Percentiles rank a stretch among this genome's conserved stretches.
phyloP scores from a whole-genome alignment of 1,140 invertebrate species.

The Anastrepha ludens region DNA sequence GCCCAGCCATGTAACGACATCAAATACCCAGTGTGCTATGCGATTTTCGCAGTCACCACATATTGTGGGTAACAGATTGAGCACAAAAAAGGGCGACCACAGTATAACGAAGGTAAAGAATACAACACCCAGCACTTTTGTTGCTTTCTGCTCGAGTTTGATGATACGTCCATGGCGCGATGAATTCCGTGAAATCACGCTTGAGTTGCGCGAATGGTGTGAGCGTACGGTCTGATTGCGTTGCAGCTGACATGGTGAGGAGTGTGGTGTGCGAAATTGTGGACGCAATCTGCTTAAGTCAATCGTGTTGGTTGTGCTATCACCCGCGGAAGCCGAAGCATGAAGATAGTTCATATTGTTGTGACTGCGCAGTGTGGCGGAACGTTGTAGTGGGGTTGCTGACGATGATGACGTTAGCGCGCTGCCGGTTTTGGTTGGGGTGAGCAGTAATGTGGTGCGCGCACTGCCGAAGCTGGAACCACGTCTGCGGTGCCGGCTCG shows the following conservation, averaged over 20 bases:
- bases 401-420: slow-evolving; percentile 71
- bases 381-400: slow-evolving; percentile 76
- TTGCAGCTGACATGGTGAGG: slow-evolving; percentile 75
- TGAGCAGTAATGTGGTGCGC: slow-evolving; percentile 74
- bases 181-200: slow-evolving; percentile 85
- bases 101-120: slow-evolving; percentile 95
- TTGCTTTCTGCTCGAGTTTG: slow-evolving; percentile 92
- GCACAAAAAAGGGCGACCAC: slow-evolving; percentile 95
- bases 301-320: not conserved
- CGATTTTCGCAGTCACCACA: slow-evolving; percentile 85
- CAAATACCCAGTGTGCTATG: slow-evolving; percentile 86
- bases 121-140: slow-evolving; percentile 94
- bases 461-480: slow-evolving; percentile 79
- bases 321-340: not conserved
- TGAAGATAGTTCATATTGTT: slow-evolving; percentile 74
- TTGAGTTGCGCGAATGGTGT: slow-evolving; percentile 84
- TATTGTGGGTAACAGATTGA: slow-evolving; percentile 87
- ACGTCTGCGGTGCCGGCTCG: slow-evolving; percentile 74
- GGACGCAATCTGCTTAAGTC: slow-evolving; percentile 54
- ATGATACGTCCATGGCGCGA: slow-evolving; percentile 88
- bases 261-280: slow-evolving; percentile 69
- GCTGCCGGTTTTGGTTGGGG: slow-evolving; percentile 70
- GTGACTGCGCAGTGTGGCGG: slow-evolving; percentile 77
- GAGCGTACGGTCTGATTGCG: slow-evolving; percentile 76
- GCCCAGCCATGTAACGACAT: slow-evolving; percentile 92